Evolutionary conservation across 1,140 invertebrate genomes (phyloP).

Genomic region (Neocloeon triangulifer): DNA sequence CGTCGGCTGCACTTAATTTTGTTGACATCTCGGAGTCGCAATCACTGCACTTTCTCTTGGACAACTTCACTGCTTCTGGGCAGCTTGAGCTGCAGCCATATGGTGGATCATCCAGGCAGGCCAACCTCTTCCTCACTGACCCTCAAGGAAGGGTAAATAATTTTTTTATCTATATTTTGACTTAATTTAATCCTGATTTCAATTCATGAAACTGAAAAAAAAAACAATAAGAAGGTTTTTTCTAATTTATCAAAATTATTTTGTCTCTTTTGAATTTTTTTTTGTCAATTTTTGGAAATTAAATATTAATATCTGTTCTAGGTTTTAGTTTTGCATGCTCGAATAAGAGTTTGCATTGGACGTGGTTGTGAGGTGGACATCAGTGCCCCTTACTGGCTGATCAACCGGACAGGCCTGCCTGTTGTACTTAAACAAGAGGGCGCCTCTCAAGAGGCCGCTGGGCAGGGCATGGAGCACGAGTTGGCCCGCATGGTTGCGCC

Average conservation of each 20-base stretch:
- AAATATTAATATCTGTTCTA: conserved; percentile 1
- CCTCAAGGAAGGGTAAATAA: too few relatives aligned
- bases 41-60: conserved; percentile 48
- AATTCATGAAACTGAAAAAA: background rate
- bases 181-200: background rate
- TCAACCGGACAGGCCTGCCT: conserved; percentile 86
- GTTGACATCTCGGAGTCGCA: conserved; percentile 44
- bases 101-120: too few relatives aligned
- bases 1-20: conserved; percentile 20
- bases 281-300: conserved; percentile 3
- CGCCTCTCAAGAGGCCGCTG: conserved; percentile 45
- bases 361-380: conserved; percentile 42
- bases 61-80: conserved; percentile 58
- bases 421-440: conserved; percentile 87
- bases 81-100: too few relatives aligned
- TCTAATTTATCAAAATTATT: conserved; percentile 9
- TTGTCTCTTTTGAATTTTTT: conserved; percentile 5
- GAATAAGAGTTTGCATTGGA: too few relatives aligned
- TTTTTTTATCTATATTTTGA: background rate
- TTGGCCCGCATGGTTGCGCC: conserved; percentile 75
- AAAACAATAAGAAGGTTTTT: conserved; percentile 5
- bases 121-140: too few relatives aligned
- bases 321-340: too few relatives aligned
- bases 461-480: conserved; percentile 90
- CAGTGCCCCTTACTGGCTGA: conserved; percentile 78